A percentile compares a stretch with the other conserved stretches of the same genome.
phyloP scores from a whole-genome alignment of 2,888 invertebrate genomes.

The Catocala sponsa region DNA sequence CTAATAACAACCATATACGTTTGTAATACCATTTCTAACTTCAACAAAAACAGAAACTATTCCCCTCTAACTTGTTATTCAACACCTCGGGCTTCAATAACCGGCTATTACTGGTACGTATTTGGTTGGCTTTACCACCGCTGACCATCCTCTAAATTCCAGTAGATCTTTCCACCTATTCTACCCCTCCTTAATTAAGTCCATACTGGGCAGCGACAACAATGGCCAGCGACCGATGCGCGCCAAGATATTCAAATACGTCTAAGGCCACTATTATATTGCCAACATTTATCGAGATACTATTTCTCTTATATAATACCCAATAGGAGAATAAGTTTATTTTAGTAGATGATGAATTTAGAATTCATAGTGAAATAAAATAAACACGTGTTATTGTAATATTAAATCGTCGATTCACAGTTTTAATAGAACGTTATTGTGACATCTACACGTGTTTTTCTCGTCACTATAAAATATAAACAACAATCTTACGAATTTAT shows the following conservation, averaged over 20 bases:
- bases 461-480: constrained; percentile 19
- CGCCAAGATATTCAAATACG: constrained; percentile 87
- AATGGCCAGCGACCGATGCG: constrained; percentile 82
- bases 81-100: constrained; percentile 61
- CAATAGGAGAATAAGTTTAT: constrained; percentile 44
- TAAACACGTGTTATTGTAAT: not conserved
- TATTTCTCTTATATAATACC: constrained; percentile 46
- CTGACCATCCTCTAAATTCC: constrained; percentile 76
- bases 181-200: constrained; percentile 84
- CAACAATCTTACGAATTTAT: constrained; percentile 28
- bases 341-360: constrained; percentile 31
- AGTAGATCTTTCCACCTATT: constrained; percentile 81
- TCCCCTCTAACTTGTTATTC: constrained; percentile 49
- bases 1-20: constrained; percentile 2
- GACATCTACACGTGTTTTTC: constrained; percentile 17
- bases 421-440: constrained; percentile 20
- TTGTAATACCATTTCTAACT: constrained; percentile 9
- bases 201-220: constrained; percentile 85
- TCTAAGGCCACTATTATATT: constrained; percentile 83
- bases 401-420: constrained; percentile 5
- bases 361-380: constrained; percentile 7
- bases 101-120: constrained; percentile 59
- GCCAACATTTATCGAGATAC: constrained; percentile 72
- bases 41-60: constrained; percentile 22
- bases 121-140: constrained; percentile 48